A percentile compares a stretch with the other conserved stretches of the same genome.
Evolutionary conservation across 2,888 invertebrate genomes (phyloP).

Genomic region (Cynaeus angustus): DNA sequence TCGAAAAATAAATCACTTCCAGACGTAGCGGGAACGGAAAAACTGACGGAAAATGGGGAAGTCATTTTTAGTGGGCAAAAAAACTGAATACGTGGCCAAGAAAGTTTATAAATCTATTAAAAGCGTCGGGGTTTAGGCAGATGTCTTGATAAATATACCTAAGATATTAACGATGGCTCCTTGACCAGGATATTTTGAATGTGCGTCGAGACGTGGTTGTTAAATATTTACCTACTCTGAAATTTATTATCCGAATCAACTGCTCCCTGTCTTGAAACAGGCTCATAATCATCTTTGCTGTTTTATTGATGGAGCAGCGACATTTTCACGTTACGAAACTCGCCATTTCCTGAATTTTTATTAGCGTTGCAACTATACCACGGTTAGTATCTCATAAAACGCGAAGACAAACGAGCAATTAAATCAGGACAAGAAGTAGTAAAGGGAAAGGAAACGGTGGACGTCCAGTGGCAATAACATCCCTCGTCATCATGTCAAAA

Average conservation of each 20-base stretch:
- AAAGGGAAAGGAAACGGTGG: constrained; percentile 62
- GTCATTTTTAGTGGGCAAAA: constrained; percentile 5
- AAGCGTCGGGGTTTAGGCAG: neutral
- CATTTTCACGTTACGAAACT: constrained; percentile 45
- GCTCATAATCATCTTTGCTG: constrained; percentile 16
- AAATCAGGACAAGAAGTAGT: constrained; percentile 66
- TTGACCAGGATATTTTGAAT: no score
- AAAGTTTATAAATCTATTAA: constrained; percentile 17
- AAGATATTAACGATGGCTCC: neutral
- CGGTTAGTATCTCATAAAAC: constrained; percentile 59
- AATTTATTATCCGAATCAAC: constrained; percentile 2
- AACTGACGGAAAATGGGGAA: constrained; percentile 9
- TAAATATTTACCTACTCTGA: neutral
- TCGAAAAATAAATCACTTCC: constrained; percentile 29
- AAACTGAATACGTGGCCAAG: constrained; percentile 15
- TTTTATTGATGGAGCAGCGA: constrained; percentile 36
- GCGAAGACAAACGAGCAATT: constrained; percentile 68
- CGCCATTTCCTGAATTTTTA: constrained; percentile 55
- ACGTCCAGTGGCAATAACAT: constrained; percentile 57
- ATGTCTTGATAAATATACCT: constrained; percentile 24
- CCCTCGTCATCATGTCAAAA: constrained; percentile 63
- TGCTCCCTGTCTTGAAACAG: neutral
- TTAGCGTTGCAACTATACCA: constrained; percentile 52
- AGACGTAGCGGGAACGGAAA: no score
- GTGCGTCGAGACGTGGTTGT: neutral